phyloP scores from a whole-genome alignment of 2,888 invertebrate species.

The Ptychoptera contaminata region DNA sequence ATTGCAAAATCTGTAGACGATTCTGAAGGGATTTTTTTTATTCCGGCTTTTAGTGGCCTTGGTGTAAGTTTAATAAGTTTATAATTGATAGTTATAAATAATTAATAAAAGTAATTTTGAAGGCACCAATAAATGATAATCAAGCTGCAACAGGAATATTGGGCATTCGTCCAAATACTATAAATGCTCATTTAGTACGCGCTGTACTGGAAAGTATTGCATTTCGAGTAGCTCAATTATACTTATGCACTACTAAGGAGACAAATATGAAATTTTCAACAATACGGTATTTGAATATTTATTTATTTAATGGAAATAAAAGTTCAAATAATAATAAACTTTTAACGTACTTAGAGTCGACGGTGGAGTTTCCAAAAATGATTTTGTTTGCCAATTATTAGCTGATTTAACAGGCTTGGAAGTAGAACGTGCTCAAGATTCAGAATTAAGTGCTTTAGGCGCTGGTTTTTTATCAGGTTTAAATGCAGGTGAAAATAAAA shows the following conservation, averaged over 20 bases:
- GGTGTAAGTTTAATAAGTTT: slow-evolving; percentile 40
- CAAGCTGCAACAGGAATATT: slow-evolving; percentile 72
- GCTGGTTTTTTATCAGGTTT: slow-evolving; percentile 76
- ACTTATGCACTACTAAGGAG: slow-evolving; percentile 54
- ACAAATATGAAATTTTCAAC: slow-evolving; percentile 39
- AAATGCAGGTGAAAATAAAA: slow-evolving; percentile 41
- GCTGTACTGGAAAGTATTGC: slow-evolving; percentile 75
- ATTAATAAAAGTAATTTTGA: slow-evolving; percentile 9
- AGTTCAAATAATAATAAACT: slow-evolving; percentile 1
- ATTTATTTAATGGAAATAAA: not conserved
- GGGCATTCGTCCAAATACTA: slow-evolving; percentile 47
- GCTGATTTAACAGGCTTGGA: slow-evolving; percentile 62
- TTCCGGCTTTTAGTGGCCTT: slow-evolving; percentile 80
- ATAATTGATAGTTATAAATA: not conserved
- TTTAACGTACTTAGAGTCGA: slow-evolving; percentile 60
- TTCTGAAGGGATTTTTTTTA: slow-evolving; percentile 66
- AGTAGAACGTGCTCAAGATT: slow-evolving; percentile 56
- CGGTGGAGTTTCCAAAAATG: slow-evolving; percentile 91
- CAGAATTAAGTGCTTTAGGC: slow-evolving; percentile 75
- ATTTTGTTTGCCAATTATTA: slow-evolving; percentile 78
- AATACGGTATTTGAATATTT: slow-evolving; percentile 37
- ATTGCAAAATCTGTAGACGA: slow-evolving; percentile 52
- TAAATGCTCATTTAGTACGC: slow-evolving; percentile 60
- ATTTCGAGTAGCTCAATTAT: slow-evolving; percentile 65
- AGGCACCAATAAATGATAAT: slow-evolving; percentile 83